Base-by-base conservation (phyloP, 1,140 invertebrate genomes). In the Diachasma alloeum region DNA sequence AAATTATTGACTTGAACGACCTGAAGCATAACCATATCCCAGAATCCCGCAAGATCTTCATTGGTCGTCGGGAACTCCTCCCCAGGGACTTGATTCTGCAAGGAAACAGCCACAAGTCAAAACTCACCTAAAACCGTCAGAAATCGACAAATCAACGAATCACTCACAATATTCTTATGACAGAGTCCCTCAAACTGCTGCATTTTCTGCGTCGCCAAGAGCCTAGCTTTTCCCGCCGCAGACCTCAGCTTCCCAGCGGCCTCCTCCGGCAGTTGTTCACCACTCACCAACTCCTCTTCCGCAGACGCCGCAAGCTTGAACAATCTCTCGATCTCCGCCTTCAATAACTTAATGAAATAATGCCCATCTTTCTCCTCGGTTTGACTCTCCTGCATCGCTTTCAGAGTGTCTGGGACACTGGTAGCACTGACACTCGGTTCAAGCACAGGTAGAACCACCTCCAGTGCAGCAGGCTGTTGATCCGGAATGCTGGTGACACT, bases 21-120 rank as follows among this genome's bases (percentile, higher is more conserved):
- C 89, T 98, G 97, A 59, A 98, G 91, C 86, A 94, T 93, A 8
- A 99, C 96, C 96, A 99, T 97, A 87, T 98, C 97, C 97, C 97
- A 99, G 89, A 98, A 98, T 17, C 97, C 97, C 82, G 95, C 95
- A 72, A 98, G 90, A 88, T 99, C 97, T 81, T 96, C 94, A 81
- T 92, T 90, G 4, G 96, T 97, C 2, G 97, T 97, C 44, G 95
- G 95, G 86, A 97, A 97, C 77, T 93, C 93, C 84, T 97, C 96
- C 68, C 93, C 93, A 63, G 91, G 91, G 15, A 92, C 88, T 84
- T 94, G 92, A 85, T 93, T 93, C 90, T 93, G 76, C 46, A 83
- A 81, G 39, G 79, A 71, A 77, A 74, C 73, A 75, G 63, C 26
- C 46, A 76, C 13, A 31, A 5, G 19, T 22, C 71, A 42, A 26